Base-by-base conservation (phyloP, 2,797 vertebrate genomes). In the Sus cebifrons region DNA sequence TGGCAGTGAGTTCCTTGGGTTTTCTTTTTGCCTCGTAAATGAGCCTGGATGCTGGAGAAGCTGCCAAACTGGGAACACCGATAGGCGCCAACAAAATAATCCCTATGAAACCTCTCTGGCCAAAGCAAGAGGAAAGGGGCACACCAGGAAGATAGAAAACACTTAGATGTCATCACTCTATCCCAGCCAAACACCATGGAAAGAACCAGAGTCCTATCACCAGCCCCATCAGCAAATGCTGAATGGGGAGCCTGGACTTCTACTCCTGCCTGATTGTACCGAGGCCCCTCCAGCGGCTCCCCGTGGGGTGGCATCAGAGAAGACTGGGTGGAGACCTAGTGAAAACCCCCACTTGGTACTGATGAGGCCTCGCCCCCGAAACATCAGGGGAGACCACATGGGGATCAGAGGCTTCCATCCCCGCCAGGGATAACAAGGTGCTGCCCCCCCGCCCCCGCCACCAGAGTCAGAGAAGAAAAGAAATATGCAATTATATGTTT, bases 131-230 rank as follows among this genome's bases (percentile, higher is more conserved):
- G 40, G n/a, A 94, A 82, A 70, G 23, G 62, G 6, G 20, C 44
- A 79, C 91, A 44, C 16, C 64, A 70, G n/a, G n/a, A 94, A 94
- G 77, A 83, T 7, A 68, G 71, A 83, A 88, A 86, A 71, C 9
- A 44, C 86, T n/a, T 70, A 85, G 40, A 44, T 9, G 65, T 64
- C 27, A 75, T 83, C 16, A 27, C 44, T 74, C 29, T 70, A 58
- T 58, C 12, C 56, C n/a, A 36, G 21, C 14, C 74, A 82, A 62
- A 86, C 58, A 27, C 10, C 85, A 40, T 5, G 15, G 44, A 40
- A 94, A 40, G 60, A 64, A 27, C 18, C 25, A 56, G 9, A 83
- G 25, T 18, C 64, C 27, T 5, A 29, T 65, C 44, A 25, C 3
- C 62, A 83, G 1, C 5, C 18, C 11, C n/a, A 71, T 9, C 32